Conservation (phyloP, 2,113 vertebrate genomes). For the Tetraodon nigroviridis region DNA sequence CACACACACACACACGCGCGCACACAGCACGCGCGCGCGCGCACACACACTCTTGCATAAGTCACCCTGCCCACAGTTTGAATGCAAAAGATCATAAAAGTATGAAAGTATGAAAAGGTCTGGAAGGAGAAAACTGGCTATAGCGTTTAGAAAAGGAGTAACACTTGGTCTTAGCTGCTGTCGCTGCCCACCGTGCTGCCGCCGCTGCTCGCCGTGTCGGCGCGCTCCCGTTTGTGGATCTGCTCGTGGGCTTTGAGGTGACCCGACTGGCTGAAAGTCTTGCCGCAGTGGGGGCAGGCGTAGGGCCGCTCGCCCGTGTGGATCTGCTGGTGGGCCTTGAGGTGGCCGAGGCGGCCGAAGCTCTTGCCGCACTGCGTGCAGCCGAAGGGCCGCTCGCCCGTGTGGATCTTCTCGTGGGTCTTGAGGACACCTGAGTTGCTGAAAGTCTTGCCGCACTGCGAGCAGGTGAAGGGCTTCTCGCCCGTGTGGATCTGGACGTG, state of each 20-base stretch:
- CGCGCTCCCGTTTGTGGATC: conserved; percentile 73
- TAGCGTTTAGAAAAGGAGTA: conserved; percentile 67
- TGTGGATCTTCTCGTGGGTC: conserved; percentile 79
- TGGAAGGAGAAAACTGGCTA: conserved; percentile 59
- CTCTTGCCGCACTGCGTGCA: conserved; percentile 79
- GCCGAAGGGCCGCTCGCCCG: conserved; percentile 74
- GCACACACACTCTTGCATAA: conserved; percentile 35
- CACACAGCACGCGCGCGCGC: conserved; percentile 19
- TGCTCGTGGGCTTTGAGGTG: conserved; percentile 79
- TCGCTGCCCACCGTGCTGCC: conserved; percentile 42
- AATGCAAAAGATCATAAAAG: conserved; percentile 64
- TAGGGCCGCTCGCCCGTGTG: conserved; percentile 76
- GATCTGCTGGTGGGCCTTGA: conserved; percentile 80
- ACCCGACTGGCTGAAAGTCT: conserved; percentile 78
- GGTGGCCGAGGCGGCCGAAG: conserved; percentile 76
- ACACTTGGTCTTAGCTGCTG: conserved; percentile 64
- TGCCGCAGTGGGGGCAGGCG: conserved; percentile 68
- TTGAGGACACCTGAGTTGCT: conserved; percentile 76
- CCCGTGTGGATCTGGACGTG: conserved; percentile 75
- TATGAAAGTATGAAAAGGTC: conserved; percentile 66
- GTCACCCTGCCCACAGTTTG: conserved; percentile 39
- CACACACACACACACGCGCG: background rate
- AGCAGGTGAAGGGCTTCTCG: conserved; percentile 71
- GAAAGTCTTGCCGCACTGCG: conserved; percentile 76
- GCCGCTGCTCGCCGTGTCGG: conserved; percentile 50